phyloP scores from a whole-genome alignment of 2,888 invertebrate species.

The Branchellion lobata region DNA sequence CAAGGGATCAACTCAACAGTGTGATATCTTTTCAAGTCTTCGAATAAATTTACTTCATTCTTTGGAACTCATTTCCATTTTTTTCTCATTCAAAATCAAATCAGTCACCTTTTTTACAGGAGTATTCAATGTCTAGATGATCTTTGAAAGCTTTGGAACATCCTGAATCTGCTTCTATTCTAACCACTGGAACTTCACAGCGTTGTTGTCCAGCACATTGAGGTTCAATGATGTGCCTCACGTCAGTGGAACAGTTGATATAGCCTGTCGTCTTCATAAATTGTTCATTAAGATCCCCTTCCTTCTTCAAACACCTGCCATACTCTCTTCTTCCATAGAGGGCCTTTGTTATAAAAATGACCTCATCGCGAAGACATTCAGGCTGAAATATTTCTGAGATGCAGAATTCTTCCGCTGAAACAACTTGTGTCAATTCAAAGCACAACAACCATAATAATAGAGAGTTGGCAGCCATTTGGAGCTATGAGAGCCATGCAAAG shows the following conservation, averaged over 20 bases:
- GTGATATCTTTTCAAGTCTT: too few species aligned
- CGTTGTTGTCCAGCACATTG: conserved; percentile 39
- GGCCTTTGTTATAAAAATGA: conserved; percentile 15
- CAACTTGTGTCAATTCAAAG: too few species aligned
- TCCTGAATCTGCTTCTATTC: conserved; percentile 24
- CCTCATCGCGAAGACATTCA: conserved; percentile 4
- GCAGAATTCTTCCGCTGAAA: conserved; percentile 21
- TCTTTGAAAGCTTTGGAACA: conserved; percentile 19
- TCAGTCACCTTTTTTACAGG: background rate
- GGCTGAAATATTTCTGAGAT: conserved; percentile 36
- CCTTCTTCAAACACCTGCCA: conserved; percentile 26
- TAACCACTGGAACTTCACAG: conserved; percentile 37
- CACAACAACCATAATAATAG: too few species aligned
- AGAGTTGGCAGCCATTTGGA: too few species aligned
- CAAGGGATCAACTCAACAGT: too few species aligned
- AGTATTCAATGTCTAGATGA: conserved; percentile 21
- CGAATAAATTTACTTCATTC: background rate
- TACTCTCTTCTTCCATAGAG: conserved; percentile 28
- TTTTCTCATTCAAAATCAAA: background rate
- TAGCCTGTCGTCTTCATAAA: background rate
- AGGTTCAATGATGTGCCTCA: conserved; percentile 35
- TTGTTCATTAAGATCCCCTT: conserved; percentile 2
- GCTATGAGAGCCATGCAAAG: too few species aligned
- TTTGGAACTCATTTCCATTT: too few species aligned
- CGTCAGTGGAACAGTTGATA: conserved; percentile 37